Percentiles rank a stretch among this genome's conserved stretches.
phyloP scores from a whole-genome alignment of 2,797 vertebrate genomes.

The Enteromius afrohamiltoni region DNA sequence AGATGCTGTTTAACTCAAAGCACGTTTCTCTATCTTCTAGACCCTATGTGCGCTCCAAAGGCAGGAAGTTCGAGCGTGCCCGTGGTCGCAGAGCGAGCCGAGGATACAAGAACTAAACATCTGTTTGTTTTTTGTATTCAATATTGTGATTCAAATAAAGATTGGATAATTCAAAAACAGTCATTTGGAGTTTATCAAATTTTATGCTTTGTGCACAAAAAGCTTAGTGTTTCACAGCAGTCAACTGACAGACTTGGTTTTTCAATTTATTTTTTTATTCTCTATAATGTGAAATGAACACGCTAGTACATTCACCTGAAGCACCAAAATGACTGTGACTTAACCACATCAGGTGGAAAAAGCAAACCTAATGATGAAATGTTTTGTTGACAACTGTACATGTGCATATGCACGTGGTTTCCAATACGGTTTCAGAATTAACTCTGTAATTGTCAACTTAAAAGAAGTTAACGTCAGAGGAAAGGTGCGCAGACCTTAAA shows the following conservation, averaged over 20 bases:
- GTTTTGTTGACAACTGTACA: constrained; percentile 31
- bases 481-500: constrained; percentile 10
- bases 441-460: neutral
- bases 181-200: neutral
- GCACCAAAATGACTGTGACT: constrained; percentile 5
- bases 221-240: neutral
- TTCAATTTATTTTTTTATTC: neutral
- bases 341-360: constrained; percentile 57
- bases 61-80: constrained; percentile 86
- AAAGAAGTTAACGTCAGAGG: constrained; percentile 46
- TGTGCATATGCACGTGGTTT: neutral
- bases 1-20: neutral
- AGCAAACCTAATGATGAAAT: neutral
- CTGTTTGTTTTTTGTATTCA: constrained; percentile 69
- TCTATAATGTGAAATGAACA: neutral
- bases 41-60: constrained; percentile 85
- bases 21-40: constrained; percentile 60
- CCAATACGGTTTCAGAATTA: constrained; percentile 53
- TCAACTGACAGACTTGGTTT: neutral
- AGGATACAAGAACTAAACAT: constrained; percentile 83
- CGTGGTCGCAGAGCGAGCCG: constrained; percentile 85
- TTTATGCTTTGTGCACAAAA: neutral
- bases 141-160: constrained; percentile 74
- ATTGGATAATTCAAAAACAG: constrained; percentile 50
- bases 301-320: neutral